Conservation (phyloP, 2,888 invertebrate species). For the Bombylius discolor region DNA sequence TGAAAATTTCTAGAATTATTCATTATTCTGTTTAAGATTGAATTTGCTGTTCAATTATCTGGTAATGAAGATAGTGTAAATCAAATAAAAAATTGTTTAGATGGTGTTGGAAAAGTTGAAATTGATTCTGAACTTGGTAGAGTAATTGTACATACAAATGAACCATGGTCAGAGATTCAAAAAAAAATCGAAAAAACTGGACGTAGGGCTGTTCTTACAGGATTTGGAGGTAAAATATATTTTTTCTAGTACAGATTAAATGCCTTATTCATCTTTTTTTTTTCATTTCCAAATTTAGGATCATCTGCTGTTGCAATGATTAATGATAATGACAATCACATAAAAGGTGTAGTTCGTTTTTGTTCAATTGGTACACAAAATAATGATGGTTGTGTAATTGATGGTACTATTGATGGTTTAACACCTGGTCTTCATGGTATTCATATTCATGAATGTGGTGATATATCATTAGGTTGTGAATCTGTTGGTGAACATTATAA, state of each 20-base stretch:
- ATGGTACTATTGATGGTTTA: constrained; percentile 75
- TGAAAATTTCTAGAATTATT: not conserved
- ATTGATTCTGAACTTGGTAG: constrained; percentile 26
- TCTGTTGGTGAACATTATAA: constrained; percentile 52
- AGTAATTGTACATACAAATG: constrained; percentile 27
- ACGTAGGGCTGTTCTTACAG: constrained; percentile 60
- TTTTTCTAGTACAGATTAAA: not conserved
- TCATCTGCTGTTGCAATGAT: constrained; percentile 65
- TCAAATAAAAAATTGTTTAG: constrained; percentile 30
- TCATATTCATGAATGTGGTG: constrained; percentile 58
- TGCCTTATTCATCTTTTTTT: not conserved
- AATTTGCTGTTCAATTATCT: constrained; percentile 53
- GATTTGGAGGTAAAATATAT: constrained; percentile 50
- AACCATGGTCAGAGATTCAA: constrained; percentile 36
- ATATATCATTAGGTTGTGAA: constrained; percentile 46
- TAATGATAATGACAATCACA: constrained; percentile 32
- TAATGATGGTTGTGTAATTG: constrained; percentile 51
- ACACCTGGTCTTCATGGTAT: constrained; percentile 41
- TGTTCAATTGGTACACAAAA: constrained; percentile 30
- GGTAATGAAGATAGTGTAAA: constrained; percentile 39
- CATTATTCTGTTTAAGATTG: constrained; percentile 37
- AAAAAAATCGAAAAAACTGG: constrained; percentile 48
- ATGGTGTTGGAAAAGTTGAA: constrained; percentile 29
- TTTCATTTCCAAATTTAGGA: constrained; percentile 7
- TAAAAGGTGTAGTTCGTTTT: constrained; percentile 67